Percentiles rank a stretch among this genome's conserved stretches.
phyloP scores from a whole-genome alignment of 2,113 vertebrate species.

The Strix uralensis region DNA sequence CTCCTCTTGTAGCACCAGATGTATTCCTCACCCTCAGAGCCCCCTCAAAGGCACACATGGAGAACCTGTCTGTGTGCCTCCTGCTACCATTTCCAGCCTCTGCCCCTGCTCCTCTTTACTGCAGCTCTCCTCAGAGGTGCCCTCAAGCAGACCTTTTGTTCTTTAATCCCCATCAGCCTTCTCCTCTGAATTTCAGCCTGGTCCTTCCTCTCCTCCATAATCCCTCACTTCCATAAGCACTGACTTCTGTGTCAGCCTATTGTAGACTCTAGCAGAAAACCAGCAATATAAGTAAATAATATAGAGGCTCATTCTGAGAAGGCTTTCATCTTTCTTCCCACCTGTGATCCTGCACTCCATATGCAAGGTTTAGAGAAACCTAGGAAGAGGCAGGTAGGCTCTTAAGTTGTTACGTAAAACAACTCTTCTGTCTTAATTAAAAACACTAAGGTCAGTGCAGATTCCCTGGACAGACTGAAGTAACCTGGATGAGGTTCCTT shows the following conservation, averaged over 20 bases:
- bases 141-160: not conserved
- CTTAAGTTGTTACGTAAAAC: not conserved
- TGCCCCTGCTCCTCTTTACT: not conserved
- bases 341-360: too few species aligned
- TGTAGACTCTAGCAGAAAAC: not conserved
- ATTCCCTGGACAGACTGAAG: not conserved
- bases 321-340: not conserved
- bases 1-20: not conserved
- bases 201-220: not conserved
- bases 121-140: not conserved
- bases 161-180: not conserved
- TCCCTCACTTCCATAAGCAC: not conserved
- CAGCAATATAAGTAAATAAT: not conserved
- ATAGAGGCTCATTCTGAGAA: not conserved
- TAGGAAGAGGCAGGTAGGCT: not conserved
- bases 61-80: rapidly evolving
- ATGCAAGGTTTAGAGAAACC: not conserved
- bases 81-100: not conserved
- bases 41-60: not conserved
- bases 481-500: not conserved
- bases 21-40: rapidly evolving
- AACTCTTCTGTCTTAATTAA: not conserved
- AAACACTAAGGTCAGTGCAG: not conserved
- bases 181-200: not conserved
- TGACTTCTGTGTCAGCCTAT: not conserved